A percentile compares a stretch with the other conserved stretches of the same genome.
Conservation (phyloP, 2,797 vertebrate genomes). For the Pipistrellus pipistrellus region DNA sequence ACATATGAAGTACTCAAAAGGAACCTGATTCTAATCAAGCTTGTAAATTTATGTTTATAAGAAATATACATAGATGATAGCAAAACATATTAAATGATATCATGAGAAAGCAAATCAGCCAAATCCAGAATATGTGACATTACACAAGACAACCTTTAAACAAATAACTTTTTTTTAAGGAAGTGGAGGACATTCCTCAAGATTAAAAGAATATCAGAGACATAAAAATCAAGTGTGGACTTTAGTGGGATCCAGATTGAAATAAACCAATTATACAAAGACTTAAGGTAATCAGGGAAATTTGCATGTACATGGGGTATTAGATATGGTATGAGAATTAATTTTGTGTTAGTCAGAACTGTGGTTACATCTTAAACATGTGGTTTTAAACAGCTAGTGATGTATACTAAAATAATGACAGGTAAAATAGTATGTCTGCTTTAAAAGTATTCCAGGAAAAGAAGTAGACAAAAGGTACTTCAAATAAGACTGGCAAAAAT, state of each 20-base stretch:
- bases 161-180: background rate
- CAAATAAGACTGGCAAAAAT: background rate
- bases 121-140: background rate
- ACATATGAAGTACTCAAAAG: background rate
- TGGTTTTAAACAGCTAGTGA: constrained; percentile 32
- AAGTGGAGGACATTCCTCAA: background rate
- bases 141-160: constrained; percentile 3
- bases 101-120: background rate
- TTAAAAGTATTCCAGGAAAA: constrained; percentile 49
- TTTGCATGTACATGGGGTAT: background rate
- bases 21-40: constrained; percentile 26
- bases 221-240: background rate
- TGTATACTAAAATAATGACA: background rate
- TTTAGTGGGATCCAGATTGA: background rate
- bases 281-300: background rate
- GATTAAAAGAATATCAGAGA: background rate
- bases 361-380: background rate
- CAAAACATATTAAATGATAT: background rate
- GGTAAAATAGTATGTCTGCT: background rate
- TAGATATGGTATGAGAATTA: background rate
- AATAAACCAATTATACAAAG: constrained; percentile 38
- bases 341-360: background rate
- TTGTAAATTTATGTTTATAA: background rate
- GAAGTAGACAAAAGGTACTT: background rate
- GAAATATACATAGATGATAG: background rate